A percentile compares a stretch with the other conserved stretches of the same genome.
Conservation (phyloP, 2,113 vertebrate genomes). For the Columbina picui region DNA sequence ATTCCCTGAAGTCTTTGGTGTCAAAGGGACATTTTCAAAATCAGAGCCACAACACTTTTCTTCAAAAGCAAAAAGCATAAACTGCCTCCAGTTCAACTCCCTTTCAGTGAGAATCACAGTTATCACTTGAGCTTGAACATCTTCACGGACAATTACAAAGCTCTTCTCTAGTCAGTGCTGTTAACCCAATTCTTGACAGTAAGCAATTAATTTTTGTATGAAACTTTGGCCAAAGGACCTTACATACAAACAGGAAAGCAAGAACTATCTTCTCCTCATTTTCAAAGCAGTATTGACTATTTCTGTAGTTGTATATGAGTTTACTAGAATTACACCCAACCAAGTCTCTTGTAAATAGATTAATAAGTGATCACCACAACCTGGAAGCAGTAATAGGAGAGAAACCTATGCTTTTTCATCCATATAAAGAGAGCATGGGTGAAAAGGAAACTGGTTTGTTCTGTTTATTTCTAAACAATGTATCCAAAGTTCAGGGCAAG, state of each 20-base stretch:
- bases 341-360: background rate
- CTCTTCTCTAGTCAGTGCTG: background rate
- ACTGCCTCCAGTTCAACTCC: background rate
- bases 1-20: background rate
- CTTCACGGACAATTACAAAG: background rate
- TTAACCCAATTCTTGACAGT: background rate
- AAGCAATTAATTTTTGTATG: background rate
- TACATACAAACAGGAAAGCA: background rate
- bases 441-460: background rate
- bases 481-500: background rate
- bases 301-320: background rate
- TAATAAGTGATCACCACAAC: background rate
- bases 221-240: background rate
- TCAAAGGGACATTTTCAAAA: background rate
- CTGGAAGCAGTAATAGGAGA: background rate
- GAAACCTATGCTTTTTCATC: background rate
- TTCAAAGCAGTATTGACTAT: background rate
- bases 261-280: background rate
- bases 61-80: background rate
- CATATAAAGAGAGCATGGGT: fast-evolving
- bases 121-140: background rate
- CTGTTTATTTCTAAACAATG: background rate
- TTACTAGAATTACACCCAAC: background rate
- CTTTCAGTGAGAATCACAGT: background rate
- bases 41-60: background rate